These are phyloP conservation scores for Apodemus sylvaticus DNA, from an alignment of 2,113 vertebrate species.

Conservation along the genomic window DNA sequence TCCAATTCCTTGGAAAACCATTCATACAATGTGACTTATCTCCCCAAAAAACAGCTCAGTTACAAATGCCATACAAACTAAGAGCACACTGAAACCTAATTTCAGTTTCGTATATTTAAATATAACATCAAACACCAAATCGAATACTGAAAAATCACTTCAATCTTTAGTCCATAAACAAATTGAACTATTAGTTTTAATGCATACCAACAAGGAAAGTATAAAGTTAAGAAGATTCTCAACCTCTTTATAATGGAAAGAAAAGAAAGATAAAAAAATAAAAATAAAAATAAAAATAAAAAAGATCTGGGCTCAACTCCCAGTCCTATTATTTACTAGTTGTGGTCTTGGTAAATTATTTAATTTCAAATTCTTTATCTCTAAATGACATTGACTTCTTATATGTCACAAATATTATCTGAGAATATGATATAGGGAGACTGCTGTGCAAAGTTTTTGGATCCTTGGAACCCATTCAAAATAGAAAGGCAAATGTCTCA, in stretches of 20 bases:
- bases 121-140: not conserved
- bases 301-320: not conserved
- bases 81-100: not conserved
- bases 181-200: constrained; percentile 13
- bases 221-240: constrained; percentile 1
- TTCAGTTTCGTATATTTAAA: constrained; percentile 5
- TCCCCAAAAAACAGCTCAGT: not conserved
- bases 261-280: too few relatives aligned
- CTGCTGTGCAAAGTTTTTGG: not conserved
- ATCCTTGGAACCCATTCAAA: not conserved
- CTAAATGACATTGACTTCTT: not conserved
- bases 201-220: not conserved
- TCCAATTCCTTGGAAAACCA: not conserved
- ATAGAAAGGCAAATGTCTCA: not conserved
- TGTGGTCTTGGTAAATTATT: constrained; percentile 20
- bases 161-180: constrained; percentile 16
- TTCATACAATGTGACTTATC: not conserved
- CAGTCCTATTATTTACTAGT: not conserved
- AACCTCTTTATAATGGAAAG: too few relatives aligned
- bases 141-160: constrained; percentile 28
- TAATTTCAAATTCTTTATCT: constrained; percentile 14
- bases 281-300: too few relatives aligned
- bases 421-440: not conserved
- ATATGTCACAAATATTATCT: not conserved
- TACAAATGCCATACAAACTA: constrained; percentile 26